Percentiles rank a stretch among this genome's conserved stretches.
phyloP scores from a whole-genome alignment of 2,113 vertebrate genomes.

The Crotalus viridis region DNA sequence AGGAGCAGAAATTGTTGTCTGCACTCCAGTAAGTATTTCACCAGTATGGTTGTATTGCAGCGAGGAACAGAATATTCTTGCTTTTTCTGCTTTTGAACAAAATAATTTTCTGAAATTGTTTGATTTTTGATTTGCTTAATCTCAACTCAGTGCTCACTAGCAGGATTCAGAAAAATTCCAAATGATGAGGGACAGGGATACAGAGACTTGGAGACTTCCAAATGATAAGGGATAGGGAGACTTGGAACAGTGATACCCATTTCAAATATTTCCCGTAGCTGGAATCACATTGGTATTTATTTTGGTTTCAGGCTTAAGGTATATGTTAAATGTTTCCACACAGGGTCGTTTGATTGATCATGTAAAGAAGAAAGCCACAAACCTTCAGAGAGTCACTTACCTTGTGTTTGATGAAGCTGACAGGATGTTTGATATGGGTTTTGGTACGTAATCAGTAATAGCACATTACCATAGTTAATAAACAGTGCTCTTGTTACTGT shows the following conservation, averaged over 20 bases:
- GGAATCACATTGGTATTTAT: neutral
- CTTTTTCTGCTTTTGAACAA: neutral
- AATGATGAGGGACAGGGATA: neutral
- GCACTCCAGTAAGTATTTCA: slow-evolving; percentile 88
- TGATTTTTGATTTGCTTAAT: neutral
- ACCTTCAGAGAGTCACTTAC: slow-evolving; percentile 94
- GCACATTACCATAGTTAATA: neutral
- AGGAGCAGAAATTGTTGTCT: slow-evolving; percentile 98
- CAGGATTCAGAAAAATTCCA: neutral
- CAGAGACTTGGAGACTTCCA: neutral
- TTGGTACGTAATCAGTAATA: slow-evolving; percentile 78
- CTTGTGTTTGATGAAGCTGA: slow-evolving; percentile 99
- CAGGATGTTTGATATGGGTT: slow-evolving; percentile 99
- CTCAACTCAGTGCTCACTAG: neutral
- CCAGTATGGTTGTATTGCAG: neutral
- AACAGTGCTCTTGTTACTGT: neutral
- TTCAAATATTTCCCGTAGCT: neutral
- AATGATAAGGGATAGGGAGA: neutral
- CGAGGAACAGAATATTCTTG: accelerated
- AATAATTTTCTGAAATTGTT: neutral
- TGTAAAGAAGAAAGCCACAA: slow-evolving; percentile 98
- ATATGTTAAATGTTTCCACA: slow-evolving; percentile 29
- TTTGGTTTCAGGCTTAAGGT: neutral
- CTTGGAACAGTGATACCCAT: neutral
- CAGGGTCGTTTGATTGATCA: slow-evolving; percentile 98